phyloP scores from a whole-genome alignment of 2,113 vertebrate genomes.

The Canis aureus region DNA sequence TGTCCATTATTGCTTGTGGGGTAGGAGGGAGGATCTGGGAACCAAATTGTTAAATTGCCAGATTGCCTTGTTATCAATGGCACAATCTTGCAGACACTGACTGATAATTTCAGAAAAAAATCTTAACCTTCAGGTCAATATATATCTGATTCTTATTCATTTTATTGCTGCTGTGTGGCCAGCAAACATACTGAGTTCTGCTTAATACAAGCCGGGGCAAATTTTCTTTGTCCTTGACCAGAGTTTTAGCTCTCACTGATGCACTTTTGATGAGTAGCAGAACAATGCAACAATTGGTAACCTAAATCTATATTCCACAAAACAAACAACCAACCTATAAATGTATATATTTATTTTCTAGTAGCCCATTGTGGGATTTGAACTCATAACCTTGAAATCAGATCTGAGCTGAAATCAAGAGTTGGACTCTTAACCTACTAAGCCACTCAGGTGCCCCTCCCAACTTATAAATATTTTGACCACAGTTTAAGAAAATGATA shows the following conservation, averaged over 20 bases:
- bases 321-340: neutral
- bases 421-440: neutral
- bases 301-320: neutral
- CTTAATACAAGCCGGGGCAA: neutral
- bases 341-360: neutral
- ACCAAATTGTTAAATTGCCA: neutral
- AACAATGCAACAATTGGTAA: neutral
- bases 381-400: neutral
- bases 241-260: neutral
- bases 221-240: neutral
- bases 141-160: slow-evolving; percentile 50
- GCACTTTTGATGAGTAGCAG: neutral
- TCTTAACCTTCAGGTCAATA: neutral
- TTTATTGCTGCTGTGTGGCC: neutral
- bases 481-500: neutral
- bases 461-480: neutral
- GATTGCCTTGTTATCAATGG: neutral
- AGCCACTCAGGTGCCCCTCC: neutral
- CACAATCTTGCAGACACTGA: neutral
- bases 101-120: slow-evolving; percentile 4
- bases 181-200: neutral
- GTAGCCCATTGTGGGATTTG: neutral
- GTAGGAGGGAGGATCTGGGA: neutral
- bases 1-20: slow-evolving; percentile 11
- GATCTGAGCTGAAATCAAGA: neutral